Percentiles rank a stretch among this genome's conserved stretches.
phyloP scores from a whole-genome alignment of 2,797 vertebrate species.

The Halcyon badia region DNA sequence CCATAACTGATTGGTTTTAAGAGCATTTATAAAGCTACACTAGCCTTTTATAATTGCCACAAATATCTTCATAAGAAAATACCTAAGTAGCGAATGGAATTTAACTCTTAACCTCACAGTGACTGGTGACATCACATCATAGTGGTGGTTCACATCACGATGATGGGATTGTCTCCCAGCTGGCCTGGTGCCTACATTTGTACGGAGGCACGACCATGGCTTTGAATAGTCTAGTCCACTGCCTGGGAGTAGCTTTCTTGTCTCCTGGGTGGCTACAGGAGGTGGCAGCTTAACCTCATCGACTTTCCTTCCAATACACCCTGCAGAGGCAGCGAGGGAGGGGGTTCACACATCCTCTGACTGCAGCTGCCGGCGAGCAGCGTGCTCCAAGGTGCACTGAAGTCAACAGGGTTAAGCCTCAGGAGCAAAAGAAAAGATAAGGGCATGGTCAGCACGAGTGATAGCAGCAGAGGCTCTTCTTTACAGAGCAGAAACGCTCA shows the following conservation, averaged over 20 bases:
- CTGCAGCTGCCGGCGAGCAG: not conserved
- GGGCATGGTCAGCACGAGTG: accelerated
- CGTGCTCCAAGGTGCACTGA: not conserved
- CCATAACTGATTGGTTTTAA: not conserved
- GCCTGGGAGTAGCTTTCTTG: not conserved
- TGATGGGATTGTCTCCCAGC: not conserved
- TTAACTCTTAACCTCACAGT: not conserved
- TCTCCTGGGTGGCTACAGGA: not conserved
- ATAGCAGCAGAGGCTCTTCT: not conserved
- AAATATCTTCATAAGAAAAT: not conserved
- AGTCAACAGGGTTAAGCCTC: not conserved
- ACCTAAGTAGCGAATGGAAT: not conserved
- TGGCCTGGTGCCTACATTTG: not conserved
- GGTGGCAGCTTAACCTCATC: not conserved
- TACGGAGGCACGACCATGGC: not conserved
- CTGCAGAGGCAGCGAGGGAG: not conserved
- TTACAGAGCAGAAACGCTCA: not conserved
- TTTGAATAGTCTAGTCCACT: not conserved
- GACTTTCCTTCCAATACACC: not conserved
- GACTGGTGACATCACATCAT: not conserved
- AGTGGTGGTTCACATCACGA: not conserved
- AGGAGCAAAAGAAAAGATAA: not conserved
- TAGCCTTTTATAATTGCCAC: not conserved
- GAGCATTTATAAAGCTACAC: not conserved
- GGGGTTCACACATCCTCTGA: not conserved